Evolutionary conservation across 2,888 invertebrate species (phyloP).

Genomic region (Drosophila parthenogenetica): DNA sequence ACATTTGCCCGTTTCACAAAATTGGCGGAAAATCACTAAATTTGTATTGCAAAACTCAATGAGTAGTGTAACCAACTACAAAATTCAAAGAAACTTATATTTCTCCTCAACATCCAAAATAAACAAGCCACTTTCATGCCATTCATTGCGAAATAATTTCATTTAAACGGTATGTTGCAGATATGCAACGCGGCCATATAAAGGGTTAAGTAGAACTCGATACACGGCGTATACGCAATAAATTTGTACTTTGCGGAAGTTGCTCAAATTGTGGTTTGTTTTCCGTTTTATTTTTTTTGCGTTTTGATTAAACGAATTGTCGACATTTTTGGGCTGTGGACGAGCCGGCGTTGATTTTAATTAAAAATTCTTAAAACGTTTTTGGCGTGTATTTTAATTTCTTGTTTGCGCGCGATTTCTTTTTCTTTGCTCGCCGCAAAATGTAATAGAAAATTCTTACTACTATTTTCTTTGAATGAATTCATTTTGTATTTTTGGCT

Average conservation of each 20-base stretch:
- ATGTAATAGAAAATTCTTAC: conserved; percentile 78
- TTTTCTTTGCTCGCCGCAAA: conserved; percentile 53
- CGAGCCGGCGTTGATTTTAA: conserved; percentile 62
- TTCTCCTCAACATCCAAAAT: no score
- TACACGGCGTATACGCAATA: conserved; percentile 7
- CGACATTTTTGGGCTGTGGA: conserved; percentile 26
- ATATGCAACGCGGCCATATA: no score
- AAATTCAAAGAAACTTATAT: no score
- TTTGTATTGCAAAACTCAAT: no score
- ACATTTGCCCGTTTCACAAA: no score
- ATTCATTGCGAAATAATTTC: no score
- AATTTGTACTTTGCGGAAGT: conserved; percentile 7
- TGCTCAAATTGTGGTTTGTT: conserved; percentile 33
- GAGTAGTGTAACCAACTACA: no score
- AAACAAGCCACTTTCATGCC: no score
- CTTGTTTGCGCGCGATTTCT: conserved; percentile 61
- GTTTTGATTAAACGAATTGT: conserved; percentile 68
- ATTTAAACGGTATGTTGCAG: no score
- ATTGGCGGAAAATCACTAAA: no score
- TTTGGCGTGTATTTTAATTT: conserved; percentile 72
- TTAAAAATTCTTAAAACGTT: conserved; percentile 78
- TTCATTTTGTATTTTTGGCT: conserved; percentile 74
- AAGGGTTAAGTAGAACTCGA: conserved; percentile 30
- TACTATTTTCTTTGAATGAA: conserved; percentile 77
- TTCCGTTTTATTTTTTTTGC: conserved; percentile 3